Evolutionary conservation across 2,888 invertebrate genomes (phyloP).

Genomic region (Blera fallax): DNA sequence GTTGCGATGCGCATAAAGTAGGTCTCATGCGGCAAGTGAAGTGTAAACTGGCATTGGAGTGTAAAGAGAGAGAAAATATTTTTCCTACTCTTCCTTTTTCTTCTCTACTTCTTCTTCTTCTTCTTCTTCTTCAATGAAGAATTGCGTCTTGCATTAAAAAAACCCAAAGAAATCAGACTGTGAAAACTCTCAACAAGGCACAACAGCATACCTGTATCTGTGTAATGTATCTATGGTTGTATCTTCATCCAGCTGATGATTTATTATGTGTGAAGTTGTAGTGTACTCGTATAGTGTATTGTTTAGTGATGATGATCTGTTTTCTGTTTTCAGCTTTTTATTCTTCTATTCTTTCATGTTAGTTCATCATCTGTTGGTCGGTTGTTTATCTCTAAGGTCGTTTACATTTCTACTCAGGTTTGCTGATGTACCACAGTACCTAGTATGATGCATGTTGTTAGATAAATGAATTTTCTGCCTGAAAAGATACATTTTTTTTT

Average conservation of each 20-base stretch:
- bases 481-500: neutral
- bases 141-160: conserved; percentile 8
- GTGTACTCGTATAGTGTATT: neutral
- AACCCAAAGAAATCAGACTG: conserved; percentile 42
- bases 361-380: conserved; percentile 55
- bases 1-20: conserved; percentile 61
- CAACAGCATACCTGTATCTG: neutral
- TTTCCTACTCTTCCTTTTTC: neutral
- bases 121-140: conserved; percentile 40
- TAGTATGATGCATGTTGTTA: conserved; percentile 32
- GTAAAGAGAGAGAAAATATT: conserved; percentile 30
- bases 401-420: conserved; percentile 59
- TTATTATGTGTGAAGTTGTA: conserved; percentile 61
- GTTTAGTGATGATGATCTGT: conserved; percentile 15
- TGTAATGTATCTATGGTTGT: neutral
- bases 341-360: neutral
- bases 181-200: conserved; percentile 33
- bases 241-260: conserved; percentile 58
- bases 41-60: conserved; percentile 61
- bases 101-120: neutral
- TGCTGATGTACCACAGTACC: neutral
- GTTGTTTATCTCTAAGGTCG: conserved; percentile 70
- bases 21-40: conserved; percentile 67
- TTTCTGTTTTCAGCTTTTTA: conserved; percentile 27
- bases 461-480: conserved; percentile 26